Evolutionary conservation across 2,113 vertebrate genomes (phyloP), one percentile per base, ranked within the genome.

Genomic region (Ptilorrhoa leucosticta): DNA sequence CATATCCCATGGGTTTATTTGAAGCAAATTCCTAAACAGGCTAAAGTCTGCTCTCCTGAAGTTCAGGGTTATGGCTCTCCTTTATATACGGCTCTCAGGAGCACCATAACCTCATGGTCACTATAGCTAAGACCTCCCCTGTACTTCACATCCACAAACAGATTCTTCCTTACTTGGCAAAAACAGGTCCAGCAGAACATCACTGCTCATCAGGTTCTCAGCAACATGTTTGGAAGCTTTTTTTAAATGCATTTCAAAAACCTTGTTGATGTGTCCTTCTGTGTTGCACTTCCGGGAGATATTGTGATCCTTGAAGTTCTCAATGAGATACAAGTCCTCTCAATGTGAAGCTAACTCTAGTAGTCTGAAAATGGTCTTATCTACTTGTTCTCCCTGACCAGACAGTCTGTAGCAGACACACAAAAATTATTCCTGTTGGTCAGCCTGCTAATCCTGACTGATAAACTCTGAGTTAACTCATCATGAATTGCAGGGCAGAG

Each of bases 31-130:
- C 18, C 20, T 82, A 51, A 70, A 64, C 4, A 45, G 14, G 7
- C 2, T 45, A 11, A 80, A 65, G 10, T 65, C 26, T 50, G 6
- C 16, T 70, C 18, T 58, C 11, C 26, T 56, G 28, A 82, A 72
- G 10, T 40, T 47, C 51, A 50, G 24, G 8, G 3, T 76, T 56
- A 39, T 45, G 18, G 7, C 10, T 58, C 31, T 57, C 18, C 21
- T 44, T 80, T 47, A 1, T 57, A 72, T 40, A 28, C 37, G 27
- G 2, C 27, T 50, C 31, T 64, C 35, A 2, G 8, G 33, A 61
- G 6, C 0, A 6, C 11, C 2, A 2, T 33, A 42, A 50, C 31
- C 15, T 65, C 27, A 18, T 6, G 28, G 27, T 10, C 18, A 33
- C 23, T 2, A 2, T 3, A 37, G 35, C 6, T 19, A 40, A 60